A percentile compares a stretch with the other conserved stretches of the same genome.
phyloP scores from a whole-genome alignment of 2,888 invertebrate genomes.

The Eulithis prunata region DNA sequence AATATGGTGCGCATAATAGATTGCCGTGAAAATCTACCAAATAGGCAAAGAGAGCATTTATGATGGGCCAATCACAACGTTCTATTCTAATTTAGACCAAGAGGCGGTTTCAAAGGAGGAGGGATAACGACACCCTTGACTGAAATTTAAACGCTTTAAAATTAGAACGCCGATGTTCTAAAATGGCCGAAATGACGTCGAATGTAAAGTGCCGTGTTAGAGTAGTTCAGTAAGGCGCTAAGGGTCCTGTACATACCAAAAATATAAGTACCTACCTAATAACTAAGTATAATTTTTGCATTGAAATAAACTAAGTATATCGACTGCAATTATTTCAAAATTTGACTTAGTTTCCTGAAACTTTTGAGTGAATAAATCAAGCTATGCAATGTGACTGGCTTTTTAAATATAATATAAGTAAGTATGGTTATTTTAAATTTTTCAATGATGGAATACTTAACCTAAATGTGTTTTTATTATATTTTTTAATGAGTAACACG shows the following conservation, averaged over 20 bases:
- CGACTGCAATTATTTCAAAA: too few species aligned
- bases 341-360: too few species aligned
- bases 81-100: conserved; percentile 65
- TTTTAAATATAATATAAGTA: too few species aligned
- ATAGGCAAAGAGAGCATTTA: conserved; percentile 67
- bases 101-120: conserved; percentile 69
- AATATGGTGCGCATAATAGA: neutral
- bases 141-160: conserved; percentile 46
- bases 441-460: too few species aligned
- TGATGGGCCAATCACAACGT: conserved; percentile 69
- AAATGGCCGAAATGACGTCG: conserved; percentile 52
- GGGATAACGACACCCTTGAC: conserved; percentile 59
- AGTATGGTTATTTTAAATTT: too few species aligned
- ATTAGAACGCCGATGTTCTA: conserved; percentile 48
- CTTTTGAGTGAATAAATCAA: neutral
- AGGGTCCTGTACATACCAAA: neutral
- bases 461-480: too few species aligned
- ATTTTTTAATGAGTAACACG: too few species aligned
- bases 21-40: conserved; percentile 48
- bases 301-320: too few species aligned
- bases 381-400: too few species aligned
- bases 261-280: too few species aligned
- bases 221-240: neutral
- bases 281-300: too few species aligned
- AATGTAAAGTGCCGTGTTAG: conserved; percentile 35